Base-by-base conservation (phyloP, 2,888 invertebrate genomes). In the Pollenia griseotomentosa region DNA sequence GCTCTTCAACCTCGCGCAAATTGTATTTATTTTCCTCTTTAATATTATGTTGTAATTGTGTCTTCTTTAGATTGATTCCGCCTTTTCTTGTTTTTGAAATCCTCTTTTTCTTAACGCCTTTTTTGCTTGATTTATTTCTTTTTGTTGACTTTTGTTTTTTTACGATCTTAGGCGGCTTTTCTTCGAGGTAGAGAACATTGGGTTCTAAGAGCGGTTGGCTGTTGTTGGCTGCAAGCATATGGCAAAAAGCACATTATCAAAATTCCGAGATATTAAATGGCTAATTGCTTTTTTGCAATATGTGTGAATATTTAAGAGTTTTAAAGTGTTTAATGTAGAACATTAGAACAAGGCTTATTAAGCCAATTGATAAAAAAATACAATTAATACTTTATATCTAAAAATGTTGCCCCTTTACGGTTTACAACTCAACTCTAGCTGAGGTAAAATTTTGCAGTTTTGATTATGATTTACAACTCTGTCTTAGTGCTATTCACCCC, bases 241-340 rank as follows among this genome's bases (percentile, higher is more conserved):
- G 75, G 86, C 86, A 86, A 86, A 86, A 86, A 83, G 83, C 86
- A 86, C 75, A 84, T 84, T 87, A 82, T 87, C 87, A 87, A 87
- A 87, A 87, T 81, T 87, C 85, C 77, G n/a, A 73, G 79, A 70
- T 71, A 86, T 71, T 66, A 53, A 40, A 75, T 78, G 57, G 59
- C 66, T 71, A 83, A 65, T 73, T 53, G 66, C 70, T 57, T 42
- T 80, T 74, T 74, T 48, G 12, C 12, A 42, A 16, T 19, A 48
- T 55, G 55, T 23, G 46, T 33, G 33, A 33, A 33, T 33, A 33
- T 33, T 33, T 33, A 33, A 51, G 51, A n/a, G 51, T 23, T 55
- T 10, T 10, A 10, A 16, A 59, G 59, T 59, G 23, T 14, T 59
- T 59, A 33, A 23, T 33, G 12, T 59, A 33, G 8, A 33, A 14